These are phyloP conservation scores for Deilephila elpenor DNA, from an alignment of 2,888 invertebrate genomes.

Conservation along the genomic window DNA sequence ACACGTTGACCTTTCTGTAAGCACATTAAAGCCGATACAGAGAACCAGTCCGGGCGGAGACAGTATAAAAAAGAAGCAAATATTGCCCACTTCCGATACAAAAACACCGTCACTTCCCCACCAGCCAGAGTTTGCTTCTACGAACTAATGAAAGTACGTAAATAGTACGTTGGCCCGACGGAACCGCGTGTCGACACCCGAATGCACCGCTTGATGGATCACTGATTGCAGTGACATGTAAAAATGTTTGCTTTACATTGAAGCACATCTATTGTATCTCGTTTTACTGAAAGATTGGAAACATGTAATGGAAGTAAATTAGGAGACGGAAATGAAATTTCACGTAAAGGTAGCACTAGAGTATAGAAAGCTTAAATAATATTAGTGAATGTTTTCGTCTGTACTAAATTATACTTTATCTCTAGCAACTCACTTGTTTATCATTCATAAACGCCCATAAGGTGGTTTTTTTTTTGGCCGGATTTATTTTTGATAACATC, in stretches of 20 bases:
- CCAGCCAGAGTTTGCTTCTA: conserved; percentile 70
- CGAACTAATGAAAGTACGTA: conserved; percentile 82
- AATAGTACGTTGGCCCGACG: conserved; percentile 68
- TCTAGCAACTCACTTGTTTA: too few relatives aligned
- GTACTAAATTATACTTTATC: too few relatives aligned
- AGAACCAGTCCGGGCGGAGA: conserved; percentile 38
- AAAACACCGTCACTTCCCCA: conserved; percentile 74
- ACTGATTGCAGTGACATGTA: conserved; percentile 77
- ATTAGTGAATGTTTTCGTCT: too few relatives aligned
- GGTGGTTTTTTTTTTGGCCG: too few relatives aligned
- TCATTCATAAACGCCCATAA: too few relatives aligned
- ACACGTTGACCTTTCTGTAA: conserved; percentile 5
- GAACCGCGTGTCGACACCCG: conserved; percentile 71
- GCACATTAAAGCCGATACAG: conserved; percentile 31
- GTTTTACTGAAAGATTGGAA: too few relatives aligned
- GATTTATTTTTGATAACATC: too few relatives aligned
- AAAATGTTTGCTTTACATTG: conserved; percentile 41
- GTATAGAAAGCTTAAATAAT: too few relatives aligned
- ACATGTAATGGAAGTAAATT: too few relatives aligned
- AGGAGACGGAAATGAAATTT: too few relatives aligned
- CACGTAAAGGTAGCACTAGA: too few relatives aligned
- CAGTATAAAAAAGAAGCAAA: conserved; percentile 67
- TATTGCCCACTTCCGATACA: conserved; percentile 75
- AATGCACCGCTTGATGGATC: conserved; percentile 61
- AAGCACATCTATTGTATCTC: neutral